phyloP scores from a whole-genome alignment of 2,888 invertebrate genomes.

The Drosophila atripex region DNA sequence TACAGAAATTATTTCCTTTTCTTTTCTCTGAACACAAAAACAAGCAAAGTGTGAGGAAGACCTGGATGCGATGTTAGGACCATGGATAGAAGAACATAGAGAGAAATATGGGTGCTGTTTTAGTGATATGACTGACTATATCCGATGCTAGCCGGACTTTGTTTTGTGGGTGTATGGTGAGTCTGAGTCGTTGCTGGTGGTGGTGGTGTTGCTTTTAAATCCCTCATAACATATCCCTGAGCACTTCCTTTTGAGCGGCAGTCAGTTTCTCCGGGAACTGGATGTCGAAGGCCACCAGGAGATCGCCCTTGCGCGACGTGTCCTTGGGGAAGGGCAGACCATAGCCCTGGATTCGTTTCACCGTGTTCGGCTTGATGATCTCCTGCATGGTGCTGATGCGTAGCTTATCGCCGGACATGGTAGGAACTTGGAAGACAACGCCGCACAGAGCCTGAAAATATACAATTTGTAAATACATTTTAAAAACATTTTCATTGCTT shows the following conservation, averaged over 20 bases:
- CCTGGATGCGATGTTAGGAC: slow-evolving; percentile 58
- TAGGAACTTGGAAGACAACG: slow-evolving; percentile 94
- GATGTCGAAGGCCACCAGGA: slow-evolving; percentile 97
- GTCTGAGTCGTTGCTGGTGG: slow-evolving; percentile 18
- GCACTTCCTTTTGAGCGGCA: slow-evolving; percentile 93
- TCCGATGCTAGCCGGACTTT: slow-evolving; percentile 8
- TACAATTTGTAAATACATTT: slow-evolving; percentile 19
- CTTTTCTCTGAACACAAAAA: slow-evolving; percentile 49
- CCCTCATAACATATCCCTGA: slow-evolving; percentile 92
- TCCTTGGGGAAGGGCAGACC: slow-evolving; percentile 98
- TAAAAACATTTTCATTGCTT: no score
- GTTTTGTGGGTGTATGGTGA: slow-evolving; percentile 19
- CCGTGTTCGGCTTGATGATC: slow-evolving; percentile 95
- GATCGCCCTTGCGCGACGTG: slow-evolving; percentile 94
- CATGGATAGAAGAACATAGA: slow-evolving; percentile 33
- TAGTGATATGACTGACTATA: slow-evolving; percentile 35
- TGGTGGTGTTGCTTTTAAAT: background rate
- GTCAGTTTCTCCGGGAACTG: slow-evolving; percentile 95
- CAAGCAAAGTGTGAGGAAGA: slow-evolving; percentile 59
- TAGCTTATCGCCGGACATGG: slow-evolving; percentile 93
- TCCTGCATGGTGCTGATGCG: slow-evolving; percentile 92
- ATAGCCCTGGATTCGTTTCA: slow-evolving; percentile 94
- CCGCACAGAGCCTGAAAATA: slow-evolving; percentile 93
- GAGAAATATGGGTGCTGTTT: slow-evolving; percentile 28
- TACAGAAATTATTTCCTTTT: slow-evolving; percentile 15